A percentile compares a stretch with the other conserved stretches of the same genome.
Evolutionary conservation across 2,888 invertebrate species (phyloP).

Genomic region (Pomacea canaliculata): DNA sequence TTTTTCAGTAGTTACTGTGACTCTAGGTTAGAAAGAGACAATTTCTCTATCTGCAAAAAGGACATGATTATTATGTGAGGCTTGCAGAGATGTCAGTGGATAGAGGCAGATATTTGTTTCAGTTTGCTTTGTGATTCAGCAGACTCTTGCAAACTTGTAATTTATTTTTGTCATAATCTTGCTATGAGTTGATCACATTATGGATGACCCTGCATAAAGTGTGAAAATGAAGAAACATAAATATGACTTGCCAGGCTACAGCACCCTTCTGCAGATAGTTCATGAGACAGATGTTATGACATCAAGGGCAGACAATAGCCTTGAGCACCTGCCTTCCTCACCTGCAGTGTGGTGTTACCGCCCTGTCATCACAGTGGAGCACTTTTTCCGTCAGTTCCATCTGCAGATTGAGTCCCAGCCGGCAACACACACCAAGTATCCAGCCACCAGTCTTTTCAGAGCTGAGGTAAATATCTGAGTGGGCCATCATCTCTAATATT

Average conservation of each 20-base stretch:
- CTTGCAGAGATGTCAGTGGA: no score
- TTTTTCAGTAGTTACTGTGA: no score
- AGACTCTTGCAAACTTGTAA: no score
- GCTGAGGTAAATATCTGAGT: constrained; percentile 16
- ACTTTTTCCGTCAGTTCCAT: constrained; percentile 42
- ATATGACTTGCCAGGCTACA: constrained; percentile 4
- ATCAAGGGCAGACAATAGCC: not conserved
- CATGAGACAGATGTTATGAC: constrained; percentile 5
- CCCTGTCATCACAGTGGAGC: constrained; percentile 43
- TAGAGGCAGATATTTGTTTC: no score
- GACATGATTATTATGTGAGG: no score
- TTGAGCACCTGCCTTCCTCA: constrained; percentile 25
- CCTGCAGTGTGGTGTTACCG: constrained; percentile 45
- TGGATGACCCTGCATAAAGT: no score
- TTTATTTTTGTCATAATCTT: no score
- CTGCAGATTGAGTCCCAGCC: constrained; percentile 15
- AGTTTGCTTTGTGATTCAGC: no score
- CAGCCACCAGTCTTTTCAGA: constrained; percentile 26
- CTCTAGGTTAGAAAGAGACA: no score
- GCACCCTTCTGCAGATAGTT: constrained; percentile 14
- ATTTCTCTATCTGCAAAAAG: no score
- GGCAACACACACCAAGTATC: constrained; percentile 6
- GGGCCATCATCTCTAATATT: not conserved
- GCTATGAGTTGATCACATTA: no score
- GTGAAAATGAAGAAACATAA: no score